phyloP scores from a whole-genome alignment of 2,888 invertebrate species.

The Atethmia centrago region DNA sequence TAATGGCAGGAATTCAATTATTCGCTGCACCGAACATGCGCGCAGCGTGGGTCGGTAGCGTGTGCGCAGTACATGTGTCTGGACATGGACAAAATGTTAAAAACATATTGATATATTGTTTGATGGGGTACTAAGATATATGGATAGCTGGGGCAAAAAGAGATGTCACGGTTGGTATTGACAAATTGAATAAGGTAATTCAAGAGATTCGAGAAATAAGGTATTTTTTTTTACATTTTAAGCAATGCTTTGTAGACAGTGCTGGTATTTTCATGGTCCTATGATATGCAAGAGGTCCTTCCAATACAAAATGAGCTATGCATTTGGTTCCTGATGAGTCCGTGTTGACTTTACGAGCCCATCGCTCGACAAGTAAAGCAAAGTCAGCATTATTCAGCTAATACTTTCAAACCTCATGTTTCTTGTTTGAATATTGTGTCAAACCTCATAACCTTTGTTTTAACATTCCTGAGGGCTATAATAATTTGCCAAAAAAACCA shows the following conservation, averaged over 20 bases:
- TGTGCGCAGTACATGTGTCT: conserved; percentile 62
- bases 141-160: conserved; percentile 25
- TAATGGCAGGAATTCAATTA: conserved; percentile 70
- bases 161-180: conserved; percentile 18
- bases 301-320: neutral
- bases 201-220: neutral
- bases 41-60: conserved; percentile 70
- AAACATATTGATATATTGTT: conserved; percentile 61
- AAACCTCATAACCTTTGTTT: neutral
- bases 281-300: neutral
- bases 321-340: neutral
- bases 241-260: too few relatives aligned
- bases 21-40: conserved; percentile 49
- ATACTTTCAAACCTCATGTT: neutral
- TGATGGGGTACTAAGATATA: conserved; percentile 50
- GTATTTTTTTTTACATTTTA: neutral
- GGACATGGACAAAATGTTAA: conserved; percentile 61
- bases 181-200: conserved; percentile 18
- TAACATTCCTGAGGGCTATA: neutral
- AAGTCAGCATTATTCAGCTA: neutral
- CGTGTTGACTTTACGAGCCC: neutral
- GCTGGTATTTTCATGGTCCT: neutral
- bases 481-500: conserved; percentile 5
- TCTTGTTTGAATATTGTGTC: neutral
- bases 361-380: neutral